phyloP scores from a whole-genome alignment of 2,888 invertebrate species.

The Protophormia terraenovae region DNA sequence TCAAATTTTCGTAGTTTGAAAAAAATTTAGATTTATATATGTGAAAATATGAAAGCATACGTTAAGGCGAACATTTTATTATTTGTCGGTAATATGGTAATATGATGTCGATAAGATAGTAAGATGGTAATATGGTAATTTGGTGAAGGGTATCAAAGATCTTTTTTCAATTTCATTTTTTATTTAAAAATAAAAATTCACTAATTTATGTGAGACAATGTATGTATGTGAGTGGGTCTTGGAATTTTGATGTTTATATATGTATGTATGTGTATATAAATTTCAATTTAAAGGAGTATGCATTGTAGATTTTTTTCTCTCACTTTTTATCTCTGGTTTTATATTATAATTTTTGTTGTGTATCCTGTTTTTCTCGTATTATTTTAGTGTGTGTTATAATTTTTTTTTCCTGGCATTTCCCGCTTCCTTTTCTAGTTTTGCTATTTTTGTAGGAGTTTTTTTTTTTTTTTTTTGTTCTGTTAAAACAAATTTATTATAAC shows the following conservation, averaged over 20 bases:
- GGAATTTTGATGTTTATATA: constrained; percentile 15
- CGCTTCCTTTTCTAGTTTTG: constrained; percentile 45
- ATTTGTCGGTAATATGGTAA: no score
- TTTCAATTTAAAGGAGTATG: not conserved
- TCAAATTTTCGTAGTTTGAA: no score
- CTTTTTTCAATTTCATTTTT: no score
- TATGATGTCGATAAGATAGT: no score
- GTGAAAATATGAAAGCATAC: no score
- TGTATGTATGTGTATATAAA: not conserved
- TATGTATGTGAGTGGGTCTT: not conserved
- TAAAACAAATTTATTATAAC: constrained; percentile 29
- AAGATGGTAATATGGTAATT: no score
- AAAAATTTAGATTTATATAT: no score
- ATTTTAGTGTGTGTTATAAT: not conserved
- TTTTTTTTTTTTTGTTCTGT: not conserved
- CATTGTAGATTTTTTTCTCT: not conserved
- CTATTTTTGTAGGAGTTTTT: constrained; percentile 21
- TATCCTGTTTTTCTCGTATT: constrained; percentile 19
- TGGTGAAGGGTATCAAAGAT: no score
- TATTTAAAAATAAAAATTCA: no score
- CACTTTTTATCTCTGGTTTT: no score
- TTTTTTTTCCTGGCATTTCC: constrained; percentile 11
- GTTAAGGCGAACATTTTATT: no score
- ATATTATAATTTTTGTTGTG: constrained; percentile 25
- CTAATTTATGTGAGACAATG: no score